Evolutionary conservation across 2,888 invertebrate species (phyloP).

Genomic region (Blomia tropicalis): DNA sequence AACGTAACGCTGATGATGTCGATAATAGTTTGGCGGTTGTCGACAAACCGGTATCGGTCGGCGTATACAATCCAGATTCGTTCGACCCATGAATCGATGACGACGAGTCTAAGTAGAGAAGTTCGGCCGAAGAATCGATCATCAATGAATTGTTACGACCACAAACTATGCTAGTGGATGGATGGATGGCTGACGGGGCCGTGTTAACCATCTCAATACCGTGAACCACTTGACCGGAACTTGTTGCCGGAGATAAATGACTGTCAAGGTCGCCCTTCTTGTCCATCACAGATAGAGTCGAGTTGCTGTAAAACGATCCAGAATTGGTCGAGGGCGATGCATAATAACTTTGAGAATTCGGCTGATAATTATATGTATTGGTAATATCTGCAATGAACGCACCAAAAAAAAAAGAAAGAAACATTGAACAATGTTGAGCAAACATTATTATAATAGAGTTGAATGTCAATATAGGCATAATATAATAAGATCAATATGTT

Average conservation of each 20-base stretch:
- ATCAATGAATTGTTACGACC: constrained; percentile 28
- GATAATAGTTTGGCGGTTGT: neutral
- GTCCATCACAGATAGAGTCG: constrained; percentile 16
- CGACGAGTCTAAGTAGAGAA: constrained; percentile 15
- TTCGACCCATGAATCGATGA: neutral
- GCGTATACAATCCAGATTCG: neutral
- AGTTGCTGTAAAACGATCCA: constrained; percentile 6
- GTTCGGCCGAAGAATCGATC: constrained; percentile 16
- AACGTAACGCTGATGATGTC: constrained; percentile 8
- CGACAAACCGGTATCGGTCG: constrained; percentile 1
- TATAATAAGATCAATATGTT: too few species aligned
- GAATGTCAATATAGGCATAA: too few species aligned
- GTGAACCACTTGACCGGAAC: neutral
- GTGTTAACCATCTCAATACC: neutral
- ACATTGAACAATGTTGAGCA: neutral
- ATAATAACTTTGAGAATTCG: constrained; percentile 8
- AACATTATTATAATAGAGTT: neutral
- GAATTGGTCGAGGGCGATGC: neutral
- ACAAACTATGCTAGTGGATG: constrained; percentile 30
- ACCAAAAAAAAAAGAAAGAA: neutral
- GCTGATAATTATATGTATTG: constrained; percentile 22
- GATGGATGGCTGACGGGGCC: constrained; percentile 26
- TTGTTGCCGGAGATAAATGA: constrained; percentile 2
- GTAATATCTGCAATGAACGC: constrained; percentile 18
- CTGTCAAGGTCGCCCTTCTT: neutral